phyloP scores from a whole-genome alignment of 2,113 vertebrate genomes.

The human (Homo sapiens) region GRCh38 chrX:155848001-155848500 shows the following conservation, averaged over 20 bases:
- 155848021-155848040: neutral
- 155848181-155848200: neutral
- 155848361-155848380: neutral
- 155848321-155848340: neutral
- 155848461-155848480: neutral
- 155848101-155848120: neutral
- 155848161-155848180: neutral
- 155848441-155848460: neutral
- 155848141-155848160: neutral
- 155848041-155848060: neutral
- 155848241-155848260: neutral
- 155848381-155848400: neutral
- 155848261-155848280: neutral
- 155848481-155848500: neutral
- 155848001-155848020: neutral
- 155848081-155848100: neutral
- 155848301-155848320: neutral
- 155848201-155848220: neutral
- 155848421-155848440: neutral
- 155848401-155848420: neutral
- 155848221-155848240: neutral
- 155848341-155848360: neutral
- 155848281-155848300: neutral
- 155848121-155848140: neutral
- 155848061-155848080: neutral